phyloP scores from a whole-genome alignment of 2,113 vertebrate genomes.

The Ardeotis arabs region DNA sequence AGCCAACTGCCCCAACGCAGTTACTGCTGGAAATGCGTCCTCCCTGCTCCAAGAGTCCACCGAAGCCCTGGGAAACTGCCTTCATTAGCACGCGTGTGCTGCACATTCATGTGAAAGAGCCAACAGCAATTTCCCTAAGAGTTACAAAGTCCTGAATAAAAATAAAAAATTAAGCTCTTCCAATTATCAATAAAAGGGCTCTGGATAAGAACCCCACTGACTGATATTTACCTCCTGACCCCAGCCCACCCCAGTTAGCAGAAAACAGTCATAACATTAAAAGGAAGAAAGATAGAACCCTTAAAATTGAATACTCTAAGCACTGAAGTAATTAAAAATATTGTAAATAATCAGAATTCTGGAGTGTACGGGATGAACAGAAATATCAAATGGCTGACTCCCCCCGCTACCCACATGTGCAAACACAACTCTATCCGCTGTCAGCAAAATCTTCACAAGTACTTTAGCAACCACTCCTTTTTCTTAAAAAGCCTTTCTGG shows the following conservation, averaged over 20 bases:
- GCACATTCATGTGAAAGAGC: not conserved
- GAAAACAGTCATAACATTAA: not conserved
- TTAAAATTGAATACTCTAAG: not conserved
- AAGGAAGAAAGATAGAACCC: not conserved
- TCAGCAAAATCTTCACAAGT: not conserved
- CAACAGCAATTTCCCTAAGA: not conserved
- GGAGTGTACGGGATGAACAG: not conserved
- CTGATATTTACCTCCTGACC: not conserved
- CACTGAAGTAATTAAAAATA: not conserved
- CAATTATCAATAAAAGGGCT: not conserved
- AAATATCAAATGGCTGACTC: not conserved
- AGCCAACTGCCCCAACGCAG: not conserved
- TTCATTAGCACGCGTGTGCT: rapidly evolving
- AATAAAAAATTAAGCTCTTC: not conserved
- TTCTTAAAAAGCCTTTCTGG: not conserved
- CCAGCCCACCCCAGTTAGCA: not conserved
- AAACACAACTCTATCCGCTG: not conserved
- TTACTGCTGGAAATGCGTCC: not conserved
- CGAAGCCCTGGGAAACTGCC: not conserved
- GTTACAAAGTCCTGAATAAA: not conserved
- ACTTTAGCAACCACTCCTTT: not conserved
- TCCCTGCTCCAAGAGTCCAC: not conserved
- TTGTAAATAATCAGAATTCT: not conserved
- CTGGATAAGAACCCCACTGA: not conserved
- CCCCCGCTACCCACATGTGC: not conserved